Base-by-base conservation (phyloP, 2,113 vertebrate genomes). In the Chaetops frenatus region DNA sequence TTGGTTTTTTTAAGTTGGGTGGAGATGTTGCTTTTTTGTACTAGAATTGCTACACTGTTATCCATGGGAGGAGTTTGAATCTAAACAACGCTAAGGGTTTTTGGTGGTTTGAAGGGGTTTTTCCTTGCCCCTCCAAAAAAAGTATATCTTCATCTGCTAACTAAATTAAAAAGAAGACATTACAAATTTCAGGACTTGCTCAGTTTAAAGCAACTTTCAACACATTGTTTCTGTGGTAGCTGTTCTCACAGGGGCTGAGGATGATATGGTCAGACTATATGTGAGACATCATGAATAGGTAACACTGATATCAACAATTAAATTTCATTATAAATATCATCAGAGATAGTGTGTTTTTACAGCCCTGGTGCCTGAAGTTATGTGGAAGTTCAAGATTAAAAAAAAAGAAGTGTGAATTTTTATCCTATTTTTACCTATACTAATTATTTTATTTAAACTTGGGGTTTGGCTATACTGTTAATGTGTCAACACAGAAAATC, bases 51-150 rank as follows among this genome's bases (percentile, higher is more conserved):
- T 50, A 28, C 7, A 36, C 28, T 25, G 5, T 56, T 83, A 70
- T 69, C 31, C n/a, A 33, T 31, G 9, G 73, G 11, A 57, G 5
- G 15, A 69, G 21, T 23, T 40, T 36, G 7, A 40, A 73, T 45
- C 33, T 54, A 77, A 86, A 77, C 12, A 72, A 29, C 35, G 3
- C 5, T 33, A 14, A 64, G 16, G 1, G 2, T 4, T 86, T 86
- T 84, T n/a, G 19, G 6, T 25, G 5, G 8, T 48, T 80, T 51
- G 27, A 23, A 53, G 12, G 4, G 1, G 6, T 54, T 25, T 3
- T 3, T 3, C 3, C 6, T 8, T 2, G 2, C 0, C n/a, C n/a
- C n/a, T n/a, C n/a, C n/a, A n/a, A 23, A 16, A 11, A 36, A 25
- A 4, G 1, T 45, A 19, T 27, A 33, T 5, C 5, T 48, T 1